Base-by-base conservation (phyloP, 1,140 invertebrate genomes). In the Tetramorium alpestre region DNA sequence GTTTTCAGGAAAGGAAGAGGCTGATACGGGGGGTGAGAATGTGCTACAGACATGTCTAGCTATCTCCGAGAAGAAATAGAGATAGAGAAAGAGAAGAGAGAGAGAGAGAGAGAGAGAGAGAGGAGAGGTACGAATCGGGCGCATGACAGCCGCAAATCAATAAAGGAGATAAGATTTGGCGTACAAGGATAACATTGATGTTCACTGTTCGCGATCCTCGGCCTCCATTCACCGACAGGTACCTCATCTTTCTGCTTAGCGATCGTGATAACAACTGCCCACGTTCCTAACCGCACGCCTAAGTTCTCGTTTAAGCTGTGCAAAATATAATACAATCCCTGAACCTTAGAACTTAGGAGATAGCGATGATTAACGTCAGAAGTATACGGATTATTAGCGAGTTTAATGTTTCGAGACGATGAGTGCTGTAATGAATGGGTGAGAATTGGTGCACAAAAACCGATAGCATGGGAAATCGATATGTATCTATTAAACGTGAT, bases 11-110 rank as follows among this genome's bases (percentile, higher is more conserved):
- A 22, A 54, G 69, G 56, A 28, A 75, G 60, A 65, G 25, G 47
- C 56, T 62, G 41, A 49, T 38, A 41, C 38, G 47, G 33, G 6
- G n/a, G 28, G 56, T 77, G 44, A 85, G 33, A 72, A 72, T 64
- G 28, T 91, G 85, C 70, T 88, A 89, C 44, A 89, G 86, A 90
- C 90, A 91, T 91, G 82, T 89, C 88, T 91, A 85, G 58, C 58
- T 78, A 67, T 56, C 69, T 58, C 54, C 5, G 47, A 62, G 56
- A 22, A 22, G 22, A 22, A 22, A 75, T 38, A 51, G 62, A 85
- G 58, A 49, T 16, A 73, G 5, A 25, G 13, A 62, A 70, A 22
- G 22, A 22, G 22, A 60, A n/a, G 5, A 22, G 5, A 47, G 54
- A 77, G 49, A 28, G 54, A 81, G 13, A 33, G 33, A 33, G 33